A percentile compares a stretch with the other conserved stretches of the same genome.
These are phyloP conservation scores for Proctacanthus coquilletti DNA, from an alignment of 1,140 invertebrate genomes.

Conservation along the genomic window DNA sequence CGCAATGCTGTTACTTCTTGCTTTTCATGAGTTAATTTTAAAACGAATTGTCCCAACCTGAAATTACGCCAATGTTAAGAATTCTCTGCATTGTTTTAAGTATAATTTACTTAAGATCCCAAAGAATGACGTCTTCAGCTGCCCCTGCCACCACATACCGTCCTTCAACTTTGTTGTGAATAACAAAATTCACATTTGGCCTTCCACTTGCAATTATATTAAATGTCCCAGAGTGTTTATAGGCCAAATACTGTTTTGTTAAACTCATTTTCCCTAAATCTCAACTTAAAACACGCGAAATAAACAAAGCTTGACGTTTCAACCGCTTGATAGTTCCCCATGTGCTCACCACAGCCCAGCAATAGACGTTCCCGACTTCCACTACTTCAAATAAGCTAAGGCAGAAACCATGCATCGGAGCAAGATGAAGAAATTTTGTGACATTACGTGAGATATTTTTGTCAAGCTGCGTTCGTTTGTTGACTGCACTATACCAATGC, in stretches of 20 bases:
- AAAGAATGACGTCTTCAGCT: slow-evolving; percentile 84
- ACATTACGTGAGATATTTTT: too few species aligned
- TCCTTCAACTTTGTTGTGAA: slow-evolving; percentile 54
- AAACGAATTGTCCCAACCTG: slow-evolving; percentile 72
- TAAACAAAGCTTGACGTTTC: too few species aligned
- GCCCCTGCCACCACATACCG: slow-evolving; percentile 76
- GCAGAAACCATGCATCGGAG: too few species aligned
- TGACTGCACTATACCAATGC: too few species aligned
- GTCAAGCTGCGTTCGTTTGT: too few species aligned
- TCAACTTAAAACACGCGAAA: too few species aligned
- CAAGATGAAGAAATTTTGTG: too few species aligned
- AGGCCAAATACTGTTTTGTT: slow-evolving; percentile 92
- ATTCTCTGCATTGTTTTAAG: background rate
- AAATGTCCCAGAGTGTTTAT: slow-evolving; percentile 61
- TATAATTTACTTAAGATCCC: slow-evolving; percentile 55
- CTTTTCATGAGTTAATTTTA: slow-evolving; percentile 58
- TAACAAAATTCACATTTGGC: slow-evolving; percentile 65
- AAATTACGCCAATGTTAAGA: background rate
- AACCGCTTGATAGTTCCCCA: too few species aligned
- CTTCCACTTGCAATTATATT: slow-evolving; percentile 70
- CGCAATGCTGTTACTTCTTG: slow-evolving; percentile 55
- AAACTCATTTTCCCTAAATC: slow-evolving; percentile 67
- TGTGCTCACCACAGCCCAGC: too few species aligned
- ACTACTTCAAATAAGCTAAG: too few species aligned
- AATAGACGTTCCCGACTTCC: too few species aligned